Base-by-base conservation (phyloP, 30 jellyfish, hydroid and myxozoan species). In the Aurelia aurita region DNA sequence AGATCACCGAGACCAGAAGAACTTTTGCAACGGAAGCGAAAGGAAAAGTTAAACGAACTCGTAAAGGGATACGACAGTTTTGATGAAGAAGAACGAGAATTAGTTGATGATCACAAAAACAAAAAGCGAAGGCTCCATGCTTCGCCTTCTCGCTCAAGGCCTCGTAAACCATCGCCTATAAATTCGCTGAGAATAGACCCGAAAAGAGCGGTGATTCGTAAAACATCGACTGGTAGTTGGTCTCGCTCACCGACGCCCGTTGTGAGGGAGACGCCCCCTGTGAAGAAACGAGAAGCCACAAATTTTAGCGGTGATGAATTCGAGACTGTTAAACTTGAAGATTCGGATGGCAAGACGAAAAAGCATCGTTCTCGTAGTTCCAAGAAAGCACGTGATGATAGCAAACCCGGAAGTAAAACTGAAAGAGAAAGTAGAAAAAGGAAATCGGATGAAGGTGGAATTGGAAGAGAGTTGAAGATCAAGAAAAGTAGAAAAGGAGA, bases 181-280 rank as follows among this genome's bases (percentile, higher is more conserved):
- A 43, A n/a, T 34, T 18, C 78, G 7, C 31, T 11, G 69, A 47
- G 76, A 67, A 54, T 67, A 58, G 70, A 32, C 11, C 55, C 67
- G 14, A 12, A 11, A 25, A 45, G 28, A 18, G 3, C 68, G 12
- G 55, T 20, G 22, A 25, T 49, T 18, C 58, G 64, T 20, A 59
- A 60, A 3, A 34, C 44, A 15, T 55, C 76, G 3, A 35, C 45
- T 51, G 78, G 59, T 18, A 77, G 74, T 51, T 70, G 93, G 93
- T 69, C 74, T 49, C 93, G 93, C 11, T 83, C 93, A 10, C 93
- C 93, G n/a, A 23, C 87, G 8, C 93, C 93, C 22, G 74, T 31
- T 15, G 2, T 1, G 67, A 65, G 31, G 32, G 93, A 83, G 15
- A 65, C 25, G 0, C 34, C 28, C 39, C n/a, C 71, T 9, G 80